phyloP scores from a whole-genome alignment of 2,113 vertebrate genomes.

The Geococcyx californianus region DNA sequence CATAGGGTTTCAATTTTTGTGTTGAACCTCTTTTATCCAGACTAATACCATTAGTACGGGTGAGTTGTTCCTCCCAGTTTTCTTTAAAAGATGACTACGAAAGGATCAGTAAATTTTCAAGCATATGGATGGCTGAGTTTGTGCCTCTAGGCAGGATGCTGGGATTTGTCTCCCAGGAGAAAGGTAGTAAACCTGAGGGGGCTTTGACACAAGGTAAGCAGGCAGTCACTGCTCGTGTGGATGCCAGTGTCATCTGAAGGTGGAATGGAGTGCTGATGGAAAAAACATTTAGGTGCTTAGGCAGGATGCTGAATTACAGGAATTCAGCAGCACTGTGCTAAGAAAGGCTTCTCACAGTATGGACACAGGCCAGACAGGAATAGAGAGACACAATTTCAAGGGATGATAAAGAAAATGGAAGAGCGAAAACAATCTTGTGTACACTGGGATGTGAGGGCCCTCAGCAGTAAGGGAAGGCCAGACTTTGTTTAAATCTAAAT shows the following conservation, averaged over 20 bases:
- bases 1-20: not conserved
- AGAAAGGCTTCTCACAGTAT: not conserved
- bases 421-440: not conserved
- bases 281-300: not conserved
- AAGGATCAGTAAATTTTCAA: not conserved
- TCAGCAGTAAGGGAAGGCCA: not conserved
- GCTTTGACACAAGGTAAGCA: not conserved
- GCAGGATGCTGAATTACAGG: not conserved
- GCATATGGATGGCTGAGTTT: not conserved
- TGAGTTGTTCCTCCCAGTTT: not conserved
- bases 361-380: not conserved
- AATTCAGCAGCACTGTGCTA: not conserved
- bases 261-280: not conserved
- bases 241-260: not conserved
- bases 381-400: not conserved
- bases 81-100: not conserved
- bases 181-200: not conserved
- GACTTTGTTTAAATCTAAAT: not conserved
- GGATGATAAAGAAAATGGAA: not conserved
- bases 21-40: not conserved
- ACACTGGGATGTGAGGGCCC: not conserved
- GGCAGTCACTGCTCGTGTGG: not conserved
- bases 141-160: not conserved
- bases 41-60: not conserved
- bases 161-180: not conserved